Evolutionary conservation across 2,113 vertebrate genomes (phyloP), one percentile per base, ranked within the genome.

Genomic region (Guaruba guarouba): DNA sequence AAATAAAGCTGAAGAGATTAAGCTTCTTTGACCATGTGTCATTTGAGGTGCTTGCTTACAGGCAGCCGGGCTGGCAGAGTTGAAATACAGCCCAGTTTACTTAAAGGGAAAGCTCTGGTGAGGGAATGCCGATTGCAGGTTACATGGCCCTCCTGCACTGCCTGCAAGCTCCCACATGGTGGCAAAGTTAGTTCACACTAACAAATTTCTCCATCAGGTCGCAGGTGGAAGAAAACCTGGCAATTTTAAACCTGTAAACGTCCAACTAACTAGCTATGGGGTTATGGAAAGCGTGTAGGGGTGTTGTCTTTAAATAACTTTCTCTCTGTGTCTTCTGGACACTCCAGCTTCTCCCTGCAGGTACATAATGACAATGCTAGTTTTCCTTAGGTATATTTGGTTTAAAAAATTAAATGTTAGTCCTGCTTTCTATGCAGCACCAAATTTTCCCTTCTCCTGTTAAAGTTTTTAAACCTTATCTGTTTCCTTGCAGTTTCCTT

Each of bases 11-110:
- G 74, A 73, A 90, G 29, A 48, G 4, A 22, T 49, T 20, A 28
- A 39, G 20, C 12, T 9, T 5, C 39, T 69, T 33, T 41, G 52
- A 3, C 0, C 0, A 1, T 15, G 11, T 48, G 39, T 57, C 9
- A 0, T 23, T 31, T 48, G 28, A 17, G 14, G 37, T 25, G 51
- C 29, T n/a, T 48, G 23, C 37, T 17, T 14, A 2, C 13, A 18
- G 55, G 19, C 24, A 44, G 7, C 14, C 1, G 2, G 24, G 11
- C 43, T 52, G 69, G 61, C 29, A 35, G 51, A 19, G 3, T 1
- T 28, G 11, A 13, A 9, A 0, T 10, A 1, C 17, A 0, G 11
- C 13, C 13, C 6, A 0, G 9, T 25, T 10, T 7, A 1, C 10
- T 4, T 4, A 1, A 3, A 46, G 19, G 29, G 20, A 3, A 61